These are phyloP conservation scores for Heterodera filipjevi DNA, from an alignment of 2,888 invertebrate genomes.

Conservation along the genomic window DNA sequence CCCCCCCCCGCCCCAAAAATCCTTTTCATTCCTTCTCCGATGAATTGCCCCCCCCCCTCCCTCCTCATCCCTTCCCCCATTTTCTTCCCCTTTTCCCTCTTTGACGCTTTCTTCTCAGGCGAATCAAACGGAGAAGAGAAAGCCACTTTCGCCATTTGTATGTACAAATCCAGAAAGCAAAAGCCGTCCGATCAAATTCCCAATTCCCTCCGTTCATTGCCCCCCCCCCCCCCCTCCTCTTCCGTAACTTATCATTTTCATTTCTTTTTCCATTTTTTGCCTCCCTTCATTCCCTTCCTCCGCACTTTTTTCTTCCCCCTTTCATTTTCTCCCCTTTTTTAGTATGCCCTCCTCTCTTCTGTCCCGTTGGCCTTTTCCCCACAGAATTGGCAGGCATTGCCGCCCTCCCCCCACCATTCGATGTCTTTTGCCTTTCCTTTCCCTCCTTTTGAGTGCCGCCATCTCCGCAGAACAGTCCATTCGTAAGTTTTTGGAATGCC, in stretches of 20 bases:
- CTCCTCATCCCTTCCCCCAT: background rate
- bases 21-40: background rate
- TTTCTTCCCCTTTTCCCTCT: constrained; percentile 7
- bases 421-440: background rate
- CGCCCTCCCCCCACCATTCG: background rate
- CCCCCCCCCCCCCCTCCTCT: background rate
- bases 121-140: constrained; percentile 6
- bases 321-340: background rate
- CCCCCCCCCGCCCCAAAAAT: background rate
- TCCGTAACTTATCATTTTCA: background rate
- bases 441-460: background rate
- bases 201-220: background rate
- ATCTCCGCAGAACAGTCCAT: constrained; percentile 8
- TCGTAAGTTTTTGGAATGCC: background rate
- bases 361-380: background rate
- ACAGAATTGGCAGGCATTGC: background rate
- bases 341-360: background rate
- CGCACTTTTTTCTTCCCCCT: background rate
- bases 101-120: background rate
- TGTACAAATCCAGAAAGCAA: constrained; percentile 1
- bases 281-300: background rate
- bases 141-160: constrained; percentile 19
- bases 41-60: constrained; percentile 7
- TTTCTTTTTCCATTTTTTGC: background rate
- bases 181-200: constrained; percentile 10